phyloP scores from a whole-genome alignment of 2,888 invertebrate genomes.

The Amorpha juglandis region DNA sequence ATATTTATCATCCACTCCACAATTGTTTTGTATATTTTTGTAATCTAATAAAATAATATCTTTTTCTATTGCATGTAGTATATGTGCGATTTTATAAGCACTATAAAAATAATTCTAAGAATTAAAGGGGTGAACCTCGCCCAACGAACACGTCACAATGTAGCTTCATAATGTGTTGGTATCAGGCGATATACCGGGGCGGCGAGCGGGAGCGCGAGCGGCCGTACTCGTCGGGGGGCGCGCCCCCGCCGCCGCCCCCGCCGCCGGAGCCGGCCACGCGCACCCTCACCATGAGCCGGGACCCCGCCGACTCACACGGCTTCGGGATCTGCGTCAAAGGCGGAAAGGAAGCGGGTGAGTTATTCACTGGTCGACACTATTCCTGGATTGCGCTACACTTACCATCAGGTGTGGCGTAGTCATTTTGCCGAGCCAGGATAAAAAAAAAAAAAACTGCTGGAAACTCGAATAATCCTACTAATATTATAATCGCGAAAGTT shows the following conservation, averaged over 20 bases:
- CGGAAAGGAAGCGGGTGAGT: slow-evolving; percentile 93
- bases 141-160: background rate
- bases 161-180: background rate
- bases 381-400: no score
- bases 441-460: no score
- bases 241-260: slow-evolving; percentile 86
- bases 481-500: no score
- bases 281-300: slow-evolving; percentile 93
- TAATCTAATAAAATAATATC: no score
- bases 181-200: slow-evolving; percentile 83
- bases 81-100: background rate
- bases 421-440: no score
- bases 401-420: no score
- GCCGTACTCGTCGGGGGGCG: slow-evolving; percentile 83
- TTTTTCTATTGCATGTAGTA: no score
- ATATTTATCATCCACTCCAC: no score
- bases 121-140: no score
- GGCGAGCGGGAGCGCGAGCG: slow-evolving; percentile 80
- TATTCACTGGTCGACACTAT: background rate
- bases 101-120: background rate
- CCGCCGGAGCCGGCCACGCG: slow-evolving; percentile 90
- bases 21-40: no score
- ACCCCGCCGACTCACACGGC: slow-evolving; percentile 92
- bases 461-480: no score
- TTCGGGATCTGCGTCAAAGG: slow-evolving; percentile 97